Evolutionary conservation across 2,888 invertebrate species (phyloP).

Genomic region (Steinernema carpocapsae): DNA sequence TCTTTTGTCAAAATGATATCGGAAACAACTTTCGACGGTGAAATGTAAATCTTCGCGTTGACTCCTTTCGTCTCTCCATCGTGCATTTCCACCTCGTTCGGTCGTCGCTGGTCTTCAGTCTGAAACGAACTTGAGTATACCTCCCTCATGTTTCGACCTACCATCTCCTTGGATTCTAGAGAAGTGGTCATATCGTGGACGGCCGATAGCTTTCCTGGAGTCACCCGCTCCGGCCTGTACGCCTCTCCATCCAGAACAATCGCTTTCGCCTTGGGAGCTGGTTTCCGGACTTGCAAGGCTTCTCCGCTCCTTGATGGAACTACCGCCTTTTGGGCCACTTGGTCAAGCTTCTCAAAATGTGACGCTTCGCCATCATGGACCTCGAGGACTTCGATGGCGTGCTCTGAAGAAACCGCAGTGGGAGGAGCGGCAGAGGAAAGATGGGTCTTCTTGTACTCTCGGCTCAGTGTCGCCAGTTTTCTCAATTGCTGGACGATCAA

Average conservation of each 20-base stretch:
- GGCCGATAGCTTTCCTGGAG: background rate
- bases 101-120: background rate
- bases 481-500: conserved; percentile 19
- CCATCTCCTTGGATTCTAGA: background rate
- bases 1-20: background rate
- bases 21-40: background rate
- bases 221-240: background rate
- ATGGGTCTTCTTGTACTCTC: conserved; percentile 15
- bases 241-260: conserved; percentile 1
- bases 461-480: conserved; percentile 9
- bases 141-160: background rate
- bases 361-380: conserved; percentile 25
- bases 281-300: background rate
- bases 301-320: background rate
- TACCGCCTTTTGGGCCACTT: background rate
- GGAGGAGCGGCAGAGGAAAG: background rate
- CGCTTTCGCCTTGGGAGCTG: conserved; percentile 20
- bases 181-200: conserved; percentile 5
- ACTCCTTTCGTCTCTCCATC: conserved; percentile 28
- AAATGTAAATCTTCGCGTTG: conserved; percentile 10
- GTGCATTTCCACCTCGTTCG: conserved; percentile 14
- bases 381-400: conserved; percentile 7
- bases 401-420: background rate
- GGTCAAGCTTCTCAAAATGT: background rate
- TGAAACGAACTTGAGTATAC: background rate